phyloP scores from a whole-genome alignment of 2,888 invertebrate species.

The Drosophila anomelani region DNA sequence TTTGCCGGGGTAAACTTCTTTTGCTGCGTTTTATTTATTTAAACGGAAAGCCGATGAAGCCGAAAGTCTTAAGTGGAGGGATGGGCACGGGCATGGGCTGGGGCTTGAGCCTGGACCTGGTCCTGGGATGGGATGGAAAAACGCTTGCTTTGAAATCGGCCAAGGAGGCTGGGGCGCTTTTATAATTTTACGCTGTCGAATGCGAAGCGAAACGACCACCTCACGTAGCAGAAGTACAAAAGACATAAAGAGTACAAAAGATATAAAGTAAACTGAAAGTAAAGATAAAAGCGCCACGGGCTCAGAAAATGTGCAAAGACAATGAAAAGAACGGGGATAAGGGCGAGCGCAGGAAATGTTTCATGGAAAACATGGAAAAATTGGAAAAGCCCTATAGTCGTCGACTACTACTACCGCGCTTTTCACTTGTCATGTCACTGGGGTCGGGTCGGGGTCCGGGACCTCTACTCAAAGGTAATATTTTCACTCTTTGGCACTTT shows the following conservation, averaged over 20 bases:
- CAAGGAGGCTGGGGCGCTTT: conserved; percentile 50
- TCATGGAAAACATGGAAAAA: conserved; percentile 24
- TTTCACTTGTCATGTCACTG: conserved; percentile 14
- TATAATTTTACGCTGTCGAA: conserved; percentile 61
- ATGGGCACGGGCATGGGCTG: not conserved
- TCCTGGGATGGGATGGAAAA: conserved; percentile 10
- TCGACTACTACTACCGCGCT: not conserved
- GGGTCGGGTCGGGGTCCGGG: not conserved
- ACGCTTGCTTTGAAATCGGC: conserved; percentile 61
- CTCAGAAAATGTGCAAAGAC: conserved; percentile 62
- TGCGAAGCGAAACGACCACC: conserved; percentile 27
- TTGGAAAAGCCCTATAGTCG: conserved; percentile 7
- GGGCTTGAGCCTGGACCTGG: not conserved
- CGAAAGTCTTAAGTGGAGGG: conserved; percentile 71
- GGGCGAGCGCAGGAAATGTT: conserved; percentile 19
- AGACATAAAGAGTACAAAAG: conserved; percentile 55
- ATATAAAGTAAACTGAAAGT: conserved; percentile 73
- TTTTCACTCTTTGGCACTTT: conserved; percentile 19
- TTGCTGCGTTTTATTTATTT: conserved; percentile 70
- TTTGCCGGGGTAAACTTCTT: conserved; percentile 34
- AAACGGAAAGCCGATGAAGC: conserved; percentile 77
- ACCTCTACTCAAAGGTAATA: conserved; percentile 14
- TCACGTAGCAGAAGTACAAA: conserved; percentile 62
- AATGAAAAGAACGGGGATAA: conserved; percentile 47
- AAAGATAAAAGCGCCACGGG: conserved; percentile 73